Conservation (phyloP, 1,140 invertebrate species). For the Coenobita brevimanus region DNA sequence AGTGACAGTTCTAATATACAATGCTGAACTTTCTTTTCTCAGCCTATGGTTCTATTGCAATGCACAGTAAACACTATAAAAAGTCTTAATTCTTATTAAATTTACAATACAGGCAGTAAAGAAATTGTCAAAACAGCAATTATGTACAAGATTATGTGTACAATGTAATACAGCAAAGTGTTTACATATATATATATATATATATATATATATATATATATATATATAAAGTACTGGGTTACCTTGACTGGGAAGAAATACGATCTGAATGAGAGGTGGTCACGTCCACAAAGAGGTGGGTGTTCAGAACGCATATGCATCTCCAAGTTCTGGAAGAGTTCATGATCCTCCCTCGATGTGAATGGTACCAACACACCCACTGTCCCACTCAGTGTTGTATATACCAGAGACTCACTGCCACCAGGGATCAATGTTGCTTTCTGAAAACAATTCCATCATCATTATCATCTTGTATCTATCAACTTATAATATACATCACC, state of each 20-base stretch:
- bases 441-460: too few relatives aligned
- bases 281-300: conserved; percentile 95
- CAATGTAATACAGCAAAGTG: background rate
- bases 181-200: background rate
- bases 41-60: too few relatives aligned
- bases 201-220: background rate
- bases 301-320: conserved; percentile 99
- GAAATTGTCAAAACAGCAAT: too few relatives aligned
- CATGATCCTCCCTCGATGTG: conserved; percentile 97
- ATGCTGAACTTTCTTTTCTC: too few relatives aligned
- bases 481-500: too few relatives aligned
- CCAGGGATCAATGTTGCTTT: conserved; percentile 98
- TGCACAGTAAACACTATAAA: too few relatives aligned
- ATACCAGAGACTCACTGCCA: conserved; percentile 95
- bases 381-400: conserved; percentile 93
- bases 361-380: conserved; percentile 98
- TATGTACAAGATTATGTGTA: background rate
- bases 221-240: conserved; percentile 56
- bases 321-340: conserved; percentile 99
- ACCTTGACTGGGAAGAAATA: conserved; percentile 99
- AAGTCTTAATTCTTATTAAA: too few relatives aligned
- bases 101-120: too few relatives aligned
- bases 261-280: conserved; percentile 97
- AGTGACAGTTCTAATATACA: too few relatives aligned
- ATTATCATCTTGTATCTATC: too few relatives aligned